These are phyloP conservation scores for Ips typographus DNA, from an alignment of 1,140 invertebrate genomes.

Conservation along the genomic window DNA sequence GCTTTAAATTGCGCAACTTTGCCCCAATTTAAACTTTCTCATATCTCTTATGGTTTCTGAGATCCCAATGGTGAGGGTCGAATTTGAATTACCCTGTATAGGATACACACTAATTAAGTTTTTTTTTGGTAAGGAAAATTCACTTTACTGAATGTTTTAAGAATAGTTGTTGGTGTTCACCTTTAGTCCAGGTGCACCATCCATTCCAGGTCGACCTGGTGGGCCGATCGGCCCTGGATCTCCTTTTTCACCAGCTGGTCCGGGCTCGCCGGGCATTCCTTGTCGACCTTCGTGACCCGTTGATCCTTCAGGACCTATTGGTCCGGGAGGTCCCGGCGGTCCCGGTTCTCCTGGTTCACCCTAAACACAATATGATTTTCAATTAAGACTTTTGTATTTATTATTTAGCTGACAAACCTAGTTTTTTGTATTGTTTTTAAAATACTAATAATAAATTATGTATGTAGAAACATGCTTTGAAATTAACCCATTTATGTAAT, in stretches of 20 bases:
- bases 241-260: slow-evolving; percentile 65
- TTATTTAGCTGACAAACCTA: too few relatives aligned
- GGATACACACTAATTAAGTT: too few relatives aligned
- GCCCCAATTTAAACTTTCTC: too few relatives aligned
- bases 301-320: slow-evolving; percentile 71
- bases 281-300: slow-evolving; percentile 81
- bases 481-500: too few relatives aligned
- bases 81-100: too few relatives aligned
- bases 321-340: slow-evolving; percentile 81
- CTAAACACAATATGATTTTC: slow-evolving; percentile 53
- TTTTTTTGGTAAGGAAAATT: not conserved
- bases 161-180: slow-evolving; percentile 52
- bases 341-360: slow-evolving; percentile 89
- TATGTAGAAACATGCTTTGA: too few relatives aligned
- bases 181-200: slow-evolving; percentile 67
- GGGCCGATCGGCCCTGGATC: slow-evolving; percentile 68
- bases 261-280: slow-evolving; percentile 71
- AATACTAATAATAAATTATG: too few relatives aligned
- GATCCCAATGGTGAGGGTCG: too few relatives aligned
- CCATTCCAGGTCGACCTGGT: slow-evolving; percentile 67
- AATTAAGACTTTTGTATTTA: not conserved
- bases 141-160: too few relatives aligned
- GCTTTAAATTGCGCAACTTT: too few relatives aligned
- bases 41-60: too few relatives aligned
- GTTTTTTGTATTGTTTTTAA: not conserved